Evolutionary conservation across 2,888 invertebrate species (phyloP).

Genomic region (Neoscelio sp.): DNA sequence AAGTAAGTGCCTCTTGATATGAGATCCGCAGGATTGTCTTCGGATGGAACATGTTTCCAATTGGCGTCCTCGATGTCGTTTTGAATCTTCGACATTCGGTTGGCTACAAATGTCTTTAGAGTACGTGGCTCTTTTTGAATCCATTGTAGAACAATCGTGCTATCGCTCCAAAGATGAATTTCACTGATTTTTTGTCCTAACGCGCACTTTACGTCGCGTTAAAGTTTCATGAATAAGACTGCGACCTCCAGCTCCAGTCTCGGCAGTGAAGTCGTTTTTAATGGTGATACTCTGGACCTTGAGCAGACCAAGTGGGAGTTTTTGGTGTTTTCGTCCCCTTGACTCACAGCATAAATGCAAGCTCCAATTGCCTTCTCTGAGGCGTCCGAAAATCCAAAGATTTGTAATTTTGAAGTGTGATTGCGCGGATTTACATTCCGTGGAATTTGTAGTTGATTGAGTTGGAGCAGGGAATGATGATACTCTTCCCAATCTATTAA

Average conservation of each 20-base stretch:
- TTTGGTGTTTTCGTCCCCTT: background rate
- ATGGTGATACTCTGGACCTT: conserved; percentile 61
- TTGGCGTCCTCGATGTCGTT: conserved; percentile 12
- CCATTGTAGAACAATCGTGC: conserved; percentile 58
- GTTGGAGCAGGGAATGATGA: conserved; percentile 16
- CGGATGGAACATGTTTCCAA: conserved; percentile 58
- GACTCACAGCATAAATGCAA: conserved; percentile 65
- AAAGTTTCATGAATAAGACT: conserved; percentile 45
- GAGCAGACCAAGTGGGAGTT: conserved; percentile 47
- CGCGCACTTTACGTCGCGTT: background rate
- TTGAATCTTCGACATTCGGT: conserved; percentile 52
- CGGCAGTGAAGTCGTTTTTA: conserved; percentile 58
- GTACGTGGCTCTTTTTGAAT: conserved; percentile 21
- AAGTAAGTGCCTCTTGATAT: conserved; percentile 52
- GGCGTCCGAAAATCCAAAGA: conserved; percentile 71
- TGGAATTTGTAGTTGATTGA: conserved; percentile 39
- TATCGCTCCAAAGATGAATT: conserved; percentile 54
- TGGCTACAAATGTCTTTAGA: conserved; percentile 59
- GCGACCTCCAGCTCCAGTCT: conserved; percentile 59
- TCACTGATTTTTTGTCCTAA: conserved; percentile 23
- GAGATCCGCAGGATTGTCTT: conserved; percentile 65
- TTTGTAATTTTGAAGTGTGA: background rate
- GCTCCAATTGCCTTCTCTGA: conserved; percentile 69
- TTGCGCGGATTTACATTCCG: conserved; percentile 42
- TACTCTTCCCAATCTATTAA: conserved; percentile 31